Evolutionary conservation across 1,140 invertebrate genomes (phyloP).

Genomic region (Micrasema minimum): DNA sequence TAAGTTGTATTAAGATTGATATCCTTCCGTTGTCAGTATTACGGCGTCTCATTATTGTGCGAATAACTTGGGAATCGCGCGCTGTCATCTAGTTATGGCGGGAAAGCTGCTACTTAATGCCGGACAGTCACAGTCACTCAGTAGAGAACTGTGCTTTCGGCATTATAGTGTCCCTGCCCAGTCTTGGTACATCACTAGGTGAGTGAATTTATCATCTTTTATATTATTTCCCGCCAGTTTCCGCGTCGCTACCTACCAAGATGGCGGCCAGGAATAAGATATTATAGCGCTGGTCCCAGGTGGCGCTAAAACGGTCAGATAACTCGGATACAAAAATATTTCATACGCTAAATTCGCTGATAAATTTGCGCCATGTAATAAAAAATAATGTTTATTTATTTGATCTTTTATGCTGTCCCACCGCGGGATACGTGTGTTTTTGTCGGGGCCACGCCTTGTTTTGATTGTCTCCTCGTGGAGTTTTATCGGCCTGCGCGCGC

Average conservation of each 20-base stretch:
- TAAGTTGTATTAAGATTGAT: not conserved
- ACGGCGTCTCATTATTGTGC: slow-evolving; percentile 1
- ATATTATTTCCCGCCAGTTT: too few relatives aligned
- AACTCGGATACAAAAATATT: not conserved
- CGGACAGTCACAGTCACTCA: slow-evolving; percentile 8
- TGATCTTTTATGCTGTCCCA: too few relatives aligned
- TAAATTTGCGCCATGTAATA: slow-evolving; percentile 1
- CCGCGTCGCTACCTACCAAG: not conserved
- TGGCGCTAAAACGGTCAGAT: not conserved
- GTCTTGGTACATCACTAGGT: not conserved
- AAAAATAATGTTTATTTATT: not conserved
- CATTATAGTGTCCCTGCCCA: not conserved
- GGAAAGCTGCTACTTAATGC: not conserved
- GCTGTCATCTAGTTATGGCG: slow-evolving; percentile 17
- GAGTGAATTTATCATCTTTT: slow-evolving; percentile 12
- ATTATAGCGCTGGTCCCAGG: slow-evolving; percentile 1
- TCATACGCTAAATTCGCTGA: not conserved
- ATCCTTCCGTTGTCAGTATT: not conserved
- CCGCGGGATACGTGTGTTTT: slow-evolving; percentile 1
- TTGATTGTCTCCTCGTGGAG: slow-evolving; percentile 2
- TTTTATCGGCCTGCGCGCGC: slow-evolving; percentile 29
- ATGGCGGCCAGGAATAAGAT: slow-evolving; percentile 4
- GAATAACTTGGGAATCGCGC: slow-evolving; percentile 12
- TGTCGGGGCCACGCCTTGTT: slow-evolving; percentile 24
- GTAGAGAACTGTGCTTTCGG: not conserved